Conservation (phyloP, 1,140 invertebrate genomes). For the Bombus pyrosoma region DNA sequence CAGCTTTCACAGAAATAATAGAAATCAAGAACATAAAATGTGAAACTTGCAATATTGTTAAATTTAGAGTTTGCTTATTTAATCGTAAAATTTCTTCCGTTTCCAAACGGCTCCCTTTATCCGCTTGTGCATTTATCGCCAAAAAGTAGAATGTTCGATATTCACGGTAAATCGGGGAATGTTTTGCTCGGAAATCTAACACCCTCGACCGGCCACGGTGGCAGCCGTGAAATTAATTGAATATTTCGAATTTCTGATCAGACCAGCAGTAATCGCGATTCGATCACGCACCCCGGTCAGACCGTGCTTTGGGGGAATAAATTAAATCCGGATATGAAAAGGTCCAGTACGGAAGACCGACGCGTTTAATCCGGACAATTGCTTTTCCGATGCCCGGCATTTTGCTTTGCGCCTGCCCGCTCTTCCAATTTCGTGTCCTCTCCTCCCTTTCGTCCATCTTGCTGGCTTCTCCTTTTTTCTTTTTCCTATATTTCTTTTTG, state of each 20-base stretch:
- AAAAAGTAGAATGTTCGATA: slow-evolving; percentile 7
- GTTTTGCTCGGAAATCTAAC: neutral
- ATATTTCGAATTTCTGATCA: slow-evolving; percentile 71
- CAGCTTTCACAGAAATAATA: no score
- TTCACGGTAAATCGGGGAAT: neutral
- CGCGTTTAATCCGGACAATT: slow-evolving; percentile 75
- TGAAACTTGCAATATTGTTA: no score
- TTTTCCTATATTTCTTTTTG: neutral
- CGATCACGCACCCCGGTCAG: slow-evolving; percentile 40
- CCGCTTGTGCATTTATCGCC: neutral
- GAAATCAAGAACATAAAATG: no score
- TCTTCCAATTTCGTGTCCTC: neutral
- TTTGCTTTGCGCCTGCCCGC: slow-evolving; percentile 60
- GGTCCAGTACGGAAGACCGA: slow-evolving; percentile 58
- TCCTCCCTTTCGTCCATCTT: neutral
- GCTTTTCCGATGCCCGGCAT: slow-evolving; percentile 71
- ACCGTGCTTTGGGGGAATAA: slow-evolving; percentile 62
- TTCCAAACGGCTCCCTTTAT: neutral
- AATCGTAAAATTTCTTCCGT: no score
- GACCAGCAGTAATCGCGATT: slow-evolving; percentile 65
- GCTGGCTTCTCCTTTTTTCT: neutral
- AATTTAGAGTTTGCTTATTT: no score
- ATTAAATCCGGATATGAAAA: slow-evolving; percentile 72
- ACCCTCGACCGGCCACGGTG: neutral
- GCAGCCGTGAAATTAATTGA: slow-evolving; percentile 64